Conservation (phyloP, 2,888 invertebrate species). For the Hoplodrina blanda region DNA sequence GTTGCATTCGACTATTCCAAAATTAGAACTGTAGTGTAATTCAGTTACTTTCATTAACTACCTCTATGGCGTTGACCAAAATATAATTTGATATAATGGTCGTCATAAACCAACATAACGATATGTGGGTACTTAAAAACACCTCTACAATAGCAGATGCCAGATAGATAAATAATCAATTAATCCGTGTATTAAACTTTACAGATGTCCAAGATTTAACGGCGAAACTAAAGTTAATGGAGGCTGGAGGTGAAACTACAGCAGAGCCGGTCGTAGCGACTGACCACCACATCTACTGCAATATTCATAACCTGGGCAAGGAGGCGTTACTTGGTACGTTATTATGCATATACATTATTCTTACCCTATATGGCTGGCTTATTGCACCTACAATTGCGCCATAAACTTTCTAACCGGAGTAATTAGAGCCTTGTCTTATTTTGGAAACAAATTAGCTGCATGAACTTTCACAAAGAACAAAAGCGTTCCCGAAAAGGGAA, state of each 20-base stretch:
- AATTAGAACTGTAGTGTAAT: constrained; percentile 72
- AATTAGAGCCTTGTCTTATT: constrained; percentile 51
- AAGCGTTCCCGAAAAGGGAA: constrained; percentile 78
- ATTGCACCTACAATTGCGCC: constrained; percentile 16
- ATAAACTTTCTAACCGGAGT: constrained; percentile 29
- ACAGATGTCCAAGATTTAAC: constrained; percentile 93
- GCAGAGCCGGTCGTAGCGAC: constrained; percentile 80
- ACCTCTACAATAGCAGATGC: neutral
- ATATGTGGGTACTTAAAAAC: constrained; percentile 15
- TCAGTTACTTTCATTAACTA: constrained; percentile 54
- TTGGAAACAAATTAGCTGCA: constrained; percentile 47
- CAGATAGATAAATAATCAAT: neutral
- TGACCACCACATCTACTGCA: constrained; percentile 88
- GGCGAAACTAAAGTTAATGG: constrained; percentile 93
- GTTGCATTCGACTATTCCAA: constrained; percentile 80
- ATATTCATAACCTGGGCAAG: constrained; percentile 83
- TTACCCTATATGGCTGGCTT: neutral
- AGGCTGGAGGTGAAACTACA: constrained; percentile 82
- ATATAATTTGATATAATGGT: constrained; percentile 8
- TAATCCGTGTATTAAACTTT: constrained; percentile 68
- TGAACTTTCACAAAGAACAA: constrained; percentile 63
- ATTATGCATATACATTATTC: neutral
- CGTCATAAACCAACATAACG: constrained; percentile 15
- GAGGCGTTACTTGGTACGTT: constrained; percentile 82
- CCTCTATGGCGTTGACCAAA: constrained; percentile 36